Conservation (phyloP, 2,888 invertebrate species). For the Pollenia angustigena region DNA sequence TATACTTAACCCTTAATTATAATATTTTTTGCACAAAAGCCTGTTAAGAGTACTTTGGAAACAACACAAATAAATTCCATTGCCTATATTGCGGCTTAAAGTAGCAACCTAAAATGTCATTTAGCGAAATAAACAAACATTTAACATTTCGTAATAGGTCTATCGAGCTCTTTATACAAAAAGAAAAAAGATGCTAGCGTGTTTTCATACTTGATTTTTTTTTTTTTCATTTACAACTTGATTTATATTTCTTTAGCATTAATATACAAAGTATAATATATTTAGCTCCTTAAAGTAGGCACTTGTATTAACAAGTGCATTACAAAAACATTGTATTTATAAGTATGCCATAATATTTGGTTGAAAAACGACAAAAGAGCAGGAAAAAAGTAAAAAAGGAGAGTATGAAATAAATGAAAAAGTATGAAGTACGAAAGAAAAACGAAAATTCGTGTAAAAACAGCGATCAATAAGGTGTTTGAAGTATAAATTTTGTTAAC, state of each 20-base stretch:
- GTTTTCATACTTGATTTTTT: constrained; percentile 12
- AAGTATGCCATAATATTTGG: constrained; percentile 59
- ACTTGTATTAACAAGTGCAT: constrained; percentile 23
- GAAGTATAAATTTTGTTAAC: not conserved
- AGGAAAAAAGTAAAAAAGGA: not conserved
- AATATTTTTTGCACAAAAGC: not conserved
- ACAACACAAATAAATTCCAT: not conserved
- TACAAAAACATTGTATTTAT: constrained; percentile 46
- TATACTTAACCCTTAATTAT: constrained; percentile 9
- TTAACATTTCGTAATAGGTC: constrained; percentile 33
- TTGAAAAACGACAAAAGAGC: constrained; percentile 22
- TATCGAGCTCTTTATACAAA: not conserved
- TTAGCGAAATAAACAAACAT: not conserved
- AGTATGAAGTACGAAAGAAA: not conserved
- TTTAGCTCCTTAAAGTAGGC: constrained; percentile 54
- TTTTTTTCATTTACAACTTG: constrained; percentile 19
- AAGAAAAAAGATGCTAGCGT: constrained; percentile 37
- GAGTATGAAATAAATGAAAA: no score
- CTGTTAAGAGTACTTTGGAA: not conserved
- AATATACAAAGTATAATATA: constrained; percentile 1
- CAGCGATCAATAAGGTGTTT: constrained; percentile 47
- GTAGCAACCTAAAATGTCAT: constrained; percentile 30
- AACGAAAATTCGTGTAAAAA: constrained; percentile 37
- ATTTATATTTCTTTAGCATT: constrained; percentile 36
- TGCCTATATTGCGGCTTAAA: constrained; percentile 53